Conservation (phyloP, 2,797 vertebrate genomes). For the Lateolabrax maculatus region DNA sequence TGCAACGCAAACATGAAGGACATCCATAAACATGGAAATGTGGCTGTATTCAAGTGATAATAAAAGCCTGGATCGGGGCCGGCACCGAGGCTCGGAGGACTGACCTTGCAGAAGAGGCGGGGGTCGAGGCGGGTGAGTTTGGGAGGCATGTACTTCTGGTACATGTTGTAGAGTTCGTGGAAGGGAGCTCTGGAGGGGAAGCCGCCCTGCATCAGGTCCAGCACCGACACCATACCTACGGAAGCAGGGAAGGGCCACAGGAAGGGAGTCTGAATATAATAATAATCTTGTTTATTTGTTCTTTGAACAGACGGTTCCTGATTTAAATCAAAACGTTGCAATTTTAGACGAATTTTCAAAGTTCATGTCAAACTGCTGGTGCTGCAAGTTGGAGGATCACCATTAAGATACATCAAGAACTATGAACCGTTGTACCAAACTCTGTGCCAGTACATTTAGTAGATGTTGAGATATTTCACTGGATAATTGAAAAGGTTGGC, state of each 20-base stretch:
- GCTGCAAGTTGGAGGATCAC: too few relatives aligned
- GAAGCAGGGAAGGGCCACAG: neutral
- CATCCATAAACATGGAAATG: neutral
- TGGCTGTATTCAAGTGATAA: fast-evolving
- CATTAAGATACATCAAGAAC: too few relatives aligned
- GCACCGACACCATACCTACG: slow-evolving; percentile 96
- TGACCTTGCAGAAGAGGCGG: slow-evolving; percentile 96
- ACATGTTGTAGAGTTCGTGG: slow-evolving; percentile 99
- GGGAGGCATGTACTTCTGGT: slow-evolving; percentile 95
- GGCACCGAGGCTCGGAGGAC: fast-evolving
- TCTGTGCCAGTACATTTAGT: too few relatives aligned
- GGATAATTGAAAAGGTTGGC: too few relatives aligned
- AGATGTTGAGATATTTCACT: too few relatives aligned
- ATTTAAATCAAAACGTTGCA: neutral
- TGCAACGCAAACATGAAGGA: slow-evolving; percentile 67
- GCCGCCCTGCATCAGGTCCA: slow-evolving; percentile 99
- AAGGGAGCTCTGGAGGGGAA: slow-evolving; percentile 97
- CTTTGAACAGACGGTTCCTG: too few relatives aligned
- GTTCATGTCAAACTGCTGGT: too few relatives aligned
- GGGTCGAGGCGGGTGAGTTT: slow-evolving; percentile 95
- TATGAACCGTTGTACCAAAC: too few relatives aligned
- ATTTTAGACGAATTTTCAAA: too few relatives aligned
- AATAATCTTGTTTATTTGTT: neutral
- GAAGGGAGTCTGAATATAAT: too few relatives aligned
- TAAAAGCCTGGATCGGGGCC: fast-evolving